phyloP scores from a whole-genome alignment of 2,888 invertebrate genomes.

The Polia nebulosa region DNA sequence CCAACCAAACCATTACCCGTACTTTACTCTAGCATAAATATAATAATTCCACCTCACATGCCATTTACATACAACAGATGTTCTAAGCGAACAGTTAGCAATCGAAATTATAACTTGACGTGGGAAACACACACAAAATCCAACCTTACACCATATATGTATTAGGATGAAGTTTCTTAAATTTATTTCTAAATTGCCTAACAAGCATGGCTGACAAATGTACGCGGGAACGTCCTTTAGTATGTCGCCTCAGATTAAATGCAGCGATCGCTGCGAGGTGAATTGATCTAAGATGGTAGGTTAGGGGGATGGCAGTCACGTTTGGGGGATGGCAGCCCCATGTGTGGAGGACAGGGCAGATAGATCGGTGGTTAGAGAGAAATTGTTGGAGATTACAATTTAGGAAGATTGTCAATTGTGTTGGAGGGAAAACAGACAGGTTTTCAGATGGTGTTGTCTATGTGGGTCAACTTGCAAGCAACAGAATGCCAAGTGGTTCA shows the following conservation, averaged over 20 bases:
- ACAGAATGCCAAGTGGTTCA: too few relatives aligned
- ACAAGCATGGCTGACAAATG: conserved; percentile 72
- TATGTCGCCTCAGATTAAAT: conserved; percentile 77
- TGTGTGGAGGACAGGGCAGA: conserved; percentile 33
- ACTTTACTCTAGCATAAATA: conserved; percentile 46
- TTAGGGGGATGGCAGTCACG: conserved; percentile 44
- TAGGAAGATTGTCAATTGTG: conserved; percentile 34
- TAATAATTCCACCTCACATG: conserved; percentile 52
- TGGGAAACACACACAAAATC: conserved; percentile 12
- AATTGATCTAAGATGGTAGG: conserved; percentile 72
- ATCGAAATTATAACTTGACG: conserved; percentile 59
- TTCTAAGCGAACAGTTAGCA: conserved; percentile 57
- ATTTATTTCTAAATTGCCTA: conserved; percentile 45
- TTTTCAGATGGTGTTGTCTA: not conserved
- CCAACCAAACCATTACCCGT: conserved; percentile 25
- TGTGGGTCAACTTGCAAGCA: too few relatives aligned
- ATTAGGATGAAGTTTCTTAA: conserved; percentile 31
- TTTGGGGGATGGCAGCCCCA: conserved; percentile 31
- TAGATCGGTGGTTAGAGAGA: conserved; percentile 41
- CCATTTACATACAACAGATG: conserved; percentile 65
- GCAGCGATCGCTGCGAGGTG: conserved; percentile 68
- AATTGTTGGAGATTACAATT: conserved; percentile 34
- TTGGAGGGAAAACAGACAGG: not conserved
- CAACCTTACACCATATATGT: not conserved
- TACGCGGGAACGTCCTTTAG: conserved; percentile 75